A percentile compares a stretch with the other conserved stretches of the same genome.
Conservation (phyloP, 2,888 invertebrate genomes). For the Entomobrya proxima region DNA sequence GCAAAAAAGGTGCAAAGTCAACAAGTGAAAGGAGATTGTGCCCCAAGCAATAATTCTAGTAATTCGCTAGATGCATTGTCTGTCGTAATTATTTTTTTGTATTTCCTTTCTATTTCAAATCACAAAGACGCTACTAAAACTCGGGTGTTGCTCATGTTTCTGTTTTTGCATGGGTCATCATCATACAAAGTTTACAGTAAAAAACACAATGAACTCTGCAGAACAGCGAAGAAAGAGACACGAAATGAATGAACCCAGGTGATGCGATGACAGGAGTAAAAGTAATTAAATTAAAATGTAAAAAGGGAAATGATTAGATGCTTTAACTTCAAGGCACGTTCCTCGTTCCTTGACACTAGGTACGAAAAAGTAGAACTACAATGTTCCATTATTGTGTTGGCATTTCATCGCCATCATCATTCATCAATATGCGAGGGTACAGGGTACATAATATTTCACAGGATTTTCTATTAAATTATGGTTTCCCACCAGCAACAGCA, state of each 20-base stretch:
- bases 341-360: neutral
- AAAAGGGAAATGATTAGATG: slow-evolving; percentile 2
- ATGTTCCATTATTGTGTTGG: slow-evolving; percentile 7
- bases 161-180: neutral
- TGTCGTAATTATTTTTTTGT: slow-evolving; percentile 10
- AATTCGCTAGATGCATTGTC: slow-evolving; percentile 9
- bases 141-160: slow-evolving; percentile 7
- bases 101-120: slow-evolving; percentile 31
- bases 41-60: slow-evolving; percentile 31
- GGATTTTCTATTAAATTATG: slow-evolving; percentile 27
- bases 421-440: no score
- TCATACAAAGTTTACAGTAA: neutral
- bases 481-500: neutral
- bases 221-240: neutral
- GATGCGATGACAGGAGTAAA: slow-evolving; percentile 18
- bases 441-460: no score
- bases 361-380: neutral
- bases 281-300: slow-evolving; percentile 35
- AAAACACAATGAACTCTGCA: slow-evolving; percentile 25
- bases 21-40: slow-evolving; percentile 37
- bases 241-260: slow-evolving; percentile 1
- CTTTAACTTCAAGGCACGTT: slow-evolving; percentile 47
- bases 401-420: neutral
- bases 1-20: slow-evolving; percentile 48
- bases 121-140: slow-evolving; percentile 15